Evolutionary conservation across 2,888 invertebrate genomes (phyloP).

Genomic region (Tanypteryx hageni): DNA sequence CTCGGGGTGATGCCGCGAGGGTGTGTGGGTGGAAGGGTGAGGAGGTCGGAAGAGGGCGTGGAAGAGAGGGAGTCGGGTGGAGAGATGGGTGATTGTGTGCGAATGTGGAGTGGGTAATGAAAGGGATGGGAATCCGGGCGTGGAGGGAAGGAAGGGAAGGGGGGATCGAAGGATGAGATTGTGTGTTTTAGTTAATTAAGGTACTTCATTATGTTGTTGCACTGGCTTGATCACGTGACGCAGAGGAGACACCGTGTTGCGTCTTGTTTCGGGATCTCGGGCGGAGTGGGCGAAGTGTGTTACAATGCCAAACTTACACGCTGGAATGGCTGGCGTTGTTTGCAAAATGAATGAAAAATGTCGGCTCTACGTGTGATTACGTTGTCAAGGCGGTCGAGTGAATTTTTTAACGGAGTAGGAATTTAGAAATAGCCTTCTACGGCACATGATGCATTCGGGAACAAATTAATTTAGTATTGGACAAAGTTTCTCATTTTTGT

Average conservation of each 20-base stretch:
- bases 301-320: not conserved
- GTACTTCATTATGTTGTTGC: slow-evolving; percentile 37
- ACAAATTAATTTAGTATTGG: too few relatives aligned
- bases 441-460: too few relatives aligned
- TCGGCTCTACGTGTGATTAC: not conserved
- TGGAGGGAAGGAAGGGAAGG: not conserved
- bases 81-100: not conserved
- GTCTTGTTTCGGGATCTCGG: slow-evolving; percentile 16
- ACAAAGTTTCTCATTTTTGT: too few relatives aligned
- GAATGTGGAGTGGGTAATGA: slow-evolving; percentile 33
- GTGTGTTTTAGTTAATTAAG: slow-evolving; percentile 44
- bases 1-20: not conserved
- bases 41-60: not conserved
- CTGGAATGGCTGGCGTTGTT: not conserved
- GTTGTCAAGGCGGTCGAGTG: too few relatives aligned
- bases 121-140: slow-evolving; percentile 25
- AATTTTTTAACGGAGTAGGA: too few relatives aligned
- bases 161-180: not conserved
- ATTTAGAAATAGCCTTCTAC: too few relatives aligned
- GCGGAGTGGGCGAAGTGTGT: not conserved
- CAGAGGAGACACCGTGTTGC: slow-evolving; percentile 21
- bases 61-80: not conserved
- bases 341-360: slow-evolving; percentile 30
- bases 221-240: slow-evolving; percentile 34
- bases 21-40: not conserved